Evolutionary conservation across 2,113 vertebrate genomes (phyloP).

Genomic region (Callipepla squamata): DNA sequence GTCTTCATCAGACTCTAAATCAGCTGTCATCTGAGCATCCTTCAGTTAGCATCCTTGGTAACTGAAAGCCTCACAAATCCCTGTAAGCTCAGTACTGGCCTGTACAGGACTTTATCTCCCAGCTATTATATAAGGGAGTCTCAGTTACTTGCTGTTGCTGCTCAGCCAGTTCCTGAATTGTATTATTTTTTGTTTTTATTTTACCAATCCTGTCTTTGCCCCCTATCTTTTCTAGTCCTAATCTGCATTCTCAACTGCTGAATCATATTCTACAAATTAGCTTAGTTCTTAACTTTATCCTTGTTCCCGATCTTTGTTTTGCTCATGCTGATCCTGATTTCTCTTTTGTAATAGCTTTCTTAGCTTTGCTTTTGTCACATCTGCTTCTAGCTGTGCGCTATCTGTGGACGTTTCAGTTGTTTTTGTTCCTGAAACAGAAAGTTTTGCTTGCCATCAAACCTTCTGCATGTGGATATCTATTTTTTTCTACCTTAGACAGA

Average conservation of each 20-base stretch:
- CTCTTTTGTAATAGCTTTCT: neutral
- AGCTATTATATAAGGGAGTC: neutral
- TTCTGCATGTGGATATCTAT: neutral
- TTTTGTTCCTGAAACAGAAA: neutral
- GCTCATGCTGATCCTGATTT: neutral
- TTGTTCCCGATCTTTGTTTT: neutral
- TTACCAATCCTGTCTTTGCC: neutral
- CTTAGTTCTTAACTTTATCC: neutral
- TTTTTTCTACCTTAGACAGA: neutral
- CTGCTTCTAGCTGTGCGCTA: neutral
- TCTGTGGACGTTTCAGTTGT: fast-evolving
- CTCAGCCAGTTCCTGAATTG: neutral
- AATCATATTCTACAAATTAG: neutral
- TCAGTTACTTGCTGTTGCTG: neutral
- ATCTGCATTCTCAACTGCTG: neutral
- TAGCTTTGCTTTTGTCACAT: neutral
- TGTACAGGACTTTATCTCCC: neutral
- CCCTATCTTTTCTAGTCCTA: neutral
- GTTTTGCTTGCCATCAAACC: neutral
- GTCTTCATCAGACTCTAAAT: neutral
- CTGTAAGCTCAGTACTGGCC: neutral
- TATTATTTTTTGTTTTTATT: neutral
- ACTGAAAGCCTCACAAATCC: neutral
- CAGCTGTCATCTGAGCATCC: neutral
- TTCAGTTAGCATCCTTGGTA: neutral